phyloP scores from a whole-genome alignment of 2,113 vertebrate genomes.

The Numida meleagris region DNA sequence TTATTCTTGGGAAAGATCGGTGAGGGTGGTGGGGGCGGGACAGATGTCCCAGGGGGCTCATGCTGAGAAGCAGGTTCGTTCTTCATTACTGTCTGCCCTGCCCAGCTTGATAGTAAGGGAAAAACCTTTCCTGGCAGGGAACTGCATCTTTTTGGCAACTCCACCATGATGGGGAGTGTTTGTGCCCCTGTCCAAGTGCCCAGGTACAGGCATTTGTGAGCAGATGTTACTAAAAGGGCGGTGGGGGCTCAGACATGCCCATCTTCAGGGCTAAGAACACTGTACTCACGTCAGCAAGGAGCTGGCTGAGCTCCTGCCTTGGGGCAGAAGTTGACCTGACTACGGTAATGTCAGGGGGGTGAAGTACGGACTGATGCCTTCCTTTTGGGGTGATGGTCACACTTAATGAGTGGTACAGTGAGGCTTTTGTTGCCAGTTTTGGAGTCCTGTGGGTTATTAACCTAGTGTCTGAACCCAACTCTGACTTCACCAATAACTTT shows the following conservation, averaged over 20 bases:
- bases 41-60: not conserved
- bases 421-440: not conserved
- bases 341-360: not conserved
- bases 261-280: fast-evolving
- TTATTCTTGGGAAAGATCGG: fast-evolving
- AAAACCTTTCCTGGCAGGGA: not conserved
- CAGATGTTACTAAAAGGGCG: not conserved
- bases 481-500: constrained; percentile 29
- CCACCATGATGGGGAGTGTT: not conserved
- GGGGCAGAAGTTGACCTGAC: not conserved
- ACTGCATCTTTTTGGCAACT: not conserved
- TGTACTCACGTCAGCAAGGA: fast-evolving
- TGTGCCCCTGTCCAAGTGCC: not conserved
- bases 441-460: not conserved
- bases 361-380: not conserved
- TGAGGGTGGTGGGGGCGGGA: not conserved
- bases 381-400: not conserved
- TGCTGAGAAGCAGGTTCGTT: not conserved
- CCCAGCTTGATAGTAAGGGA: not conserved
- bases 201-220: not conserved
- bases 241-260: not conserved
- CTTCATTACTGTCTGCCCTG: not conserved
- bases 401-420: fast-evolving
- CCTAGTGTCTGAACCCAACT: not conserved
- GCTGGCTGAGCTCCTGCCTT: not conserved